Conservation (phyloP, 1,140 invertebrate genomes). For the Zaprionus kolodkinae region DNA sequence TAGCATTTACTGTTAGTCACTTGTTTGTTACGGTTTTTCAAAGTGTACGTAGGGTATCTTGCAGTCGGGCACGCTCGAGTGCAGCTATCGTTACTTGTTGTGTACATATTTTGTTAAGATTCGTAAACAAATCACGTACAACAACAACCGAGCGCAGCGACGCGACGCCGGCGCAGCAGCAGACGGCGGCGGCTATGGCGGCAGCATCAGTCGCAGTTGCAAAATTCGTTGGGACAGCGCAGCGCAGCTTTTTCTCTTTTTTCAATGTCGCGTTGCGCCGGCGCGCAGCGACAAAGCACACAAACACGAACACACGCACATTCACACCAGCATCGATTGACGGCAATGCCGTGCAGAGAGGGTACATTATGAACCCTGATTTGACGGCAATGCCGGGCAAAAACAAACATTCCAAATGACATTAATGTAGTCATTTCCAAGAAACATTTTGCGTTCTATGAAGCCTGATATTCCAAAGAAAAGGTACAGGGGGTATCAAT, state of each 20-base stretch:
- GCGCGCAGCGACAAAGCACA: constrained; percentile 1
- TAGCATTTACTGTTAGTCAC: too few relatives aligned
- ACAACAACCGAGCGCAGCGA: constrained; percentile 51
- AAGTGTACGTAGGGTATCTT: too few relatives aligned
- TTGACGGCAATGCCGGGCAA: too few relatives aligned
- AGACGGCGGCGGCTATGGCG: background rate
- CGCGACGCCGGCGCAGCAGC: constrained; percentile 1
- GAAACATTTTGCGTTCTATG: too few relatives aligned
- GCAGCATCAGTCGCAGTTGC: constrained; percentile 20
- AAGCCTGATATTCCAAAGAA: too few relatives aligned
- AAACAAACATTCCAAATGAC: too few relatives aligned
- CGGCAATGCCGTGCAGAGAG: too few relatives aligned
- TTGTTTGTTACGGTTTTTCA: too few relatives aligned
- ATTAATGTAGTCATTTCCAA: too few relatives aligned
- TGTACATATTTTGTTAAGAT: constrained; percentile 74
- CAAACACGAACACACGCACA: constrained; percentile 6
- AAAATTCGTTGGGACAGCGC: constrained; percentile 23
- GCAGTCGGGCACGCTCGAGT: too few relatives aligned
- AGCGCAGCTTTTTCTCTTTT: constrained; percentile 20
- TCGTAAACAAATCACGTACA: constrained; percentile 80
- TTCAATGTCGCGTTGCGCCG: constrained; percentile 45
- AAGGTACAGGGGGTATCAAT: too few relatives aligned
- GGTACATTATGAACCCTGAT: too few relatives aligned
- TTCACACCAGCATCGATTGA: constrained; percentile 8
- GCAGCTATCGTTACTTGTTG: constrained; percentile 15